Evolutionary conservation across 2,113 vertebrate genomes (phyloP).

Genomic region (Actinemys pallida): DNA sequence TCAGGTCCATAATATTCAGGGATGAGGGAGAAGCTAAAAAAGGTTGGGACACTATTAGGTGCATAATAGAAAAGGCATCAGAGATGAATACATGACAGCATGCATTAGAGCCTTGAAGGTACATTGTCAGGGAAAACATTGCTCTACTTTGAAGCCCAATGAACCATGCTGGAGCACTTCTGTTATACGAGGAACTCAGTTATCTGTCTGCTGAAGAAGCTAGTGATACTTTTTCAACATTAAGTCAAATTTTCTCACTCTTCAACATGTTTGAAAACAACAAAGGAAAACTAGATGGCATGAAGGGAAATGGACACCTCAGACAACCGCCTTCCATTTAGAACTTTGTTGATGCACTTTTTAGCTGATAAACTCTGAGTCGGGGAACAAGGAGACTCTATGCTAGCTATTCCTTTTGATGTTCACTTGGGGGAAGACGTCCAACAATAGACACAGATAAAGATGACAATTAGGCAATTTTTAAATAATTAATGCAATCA

Average conservation of each 20-base stretch:
- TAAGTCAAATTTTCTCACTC: slow-evolving; percentile 56
- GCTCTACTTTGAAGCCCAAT: slow-evolving; percentile 31
- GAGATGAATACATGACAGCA: slow-evolving; percentile 5
- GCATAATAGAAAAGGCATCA: slow-evolving; percentile 32
- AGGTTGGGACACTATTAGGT: slow-evolving; percentile 16
- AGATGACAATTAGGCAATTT: slow-evolving; percentile 61
- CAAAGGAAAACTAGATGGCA: slow-evolving; percentile 60
- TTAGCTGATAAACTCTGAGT: slow-evolving; percentile 50
- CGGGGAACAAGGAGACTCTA: slow-evolving; percentile 56
- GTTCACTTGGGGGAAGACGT: slow-evolving; percentile 63
- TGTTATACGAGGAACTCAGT: slow-evolving; percentile 44
- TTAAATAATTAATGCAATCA: slow-evolving; percentile 65
- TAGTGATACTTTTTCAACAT: slow-evolving; percentile 46
- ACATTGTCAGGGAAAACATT: slow-evolving; percentile 40
- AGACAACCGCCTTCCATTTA: slow-evolving; percentile 56
- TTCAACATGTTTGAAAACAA: slow-evolving; percentile 49
- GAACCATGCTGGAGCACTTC: slow-evolving; percentile 44
- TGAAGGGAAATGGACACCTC: slow-evolving; percentile 61
- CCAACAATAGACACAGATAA: slow-evolving; percentile 72
- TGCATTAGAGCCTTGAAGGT: slow-evolving; percentile 33
- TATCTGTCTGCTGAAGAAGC: slow-evolving; percentile 60
- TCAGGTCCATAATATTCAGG: background rate
- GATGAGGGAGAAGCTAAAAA: background rate
- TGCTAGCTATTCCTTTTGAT: slow-evolving; percentile 72
- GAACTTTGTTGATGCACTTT: slow-evolving; percentile 45